Evolutionary conservation across 1,140 invertebrate species (phyloP).

Genomic region (Panonychus citri): DNA sequence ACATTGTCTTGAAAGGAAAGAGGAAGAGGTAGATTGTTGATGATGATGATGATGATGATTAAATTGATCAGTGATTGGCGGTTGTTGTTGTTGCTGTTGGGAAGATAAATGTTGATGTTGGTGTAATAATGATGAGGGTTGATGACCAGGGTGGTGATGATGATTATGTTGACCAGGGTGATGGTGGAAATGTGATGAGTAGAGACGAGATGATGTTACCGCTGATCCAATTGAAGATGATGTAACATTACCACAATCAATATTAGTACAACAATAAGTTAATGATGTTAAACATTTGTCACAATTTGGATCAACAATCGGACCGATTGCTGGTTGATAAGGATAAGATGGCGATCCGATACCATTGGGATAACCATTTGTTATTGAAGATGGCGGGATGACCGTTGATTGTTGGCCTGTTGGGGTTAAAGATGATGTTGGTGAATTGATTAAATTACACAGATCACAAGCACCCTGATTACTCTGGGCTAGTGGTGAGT

Average conservation of each 20-base stretch:
- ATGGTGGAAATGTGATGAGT: not conserved
- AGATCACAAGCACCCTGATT: not conserved
- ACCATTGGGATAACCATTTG: no score
- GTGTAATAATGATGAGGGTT: not conserved
- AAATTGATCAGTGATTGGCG: not conserved
- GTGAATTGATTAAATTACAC: not conserved
- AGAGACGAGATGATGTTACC: not conserved
- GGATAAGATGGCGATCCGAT: no score
- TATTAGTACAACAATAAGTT: not conserved
- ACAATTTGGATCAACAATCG: not conserved
- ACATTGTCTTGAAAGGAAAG: no score
- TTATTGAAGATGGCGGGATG: not conserved
- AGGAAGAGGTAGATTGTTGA: no score
- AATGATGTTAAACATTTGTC: not conserved
- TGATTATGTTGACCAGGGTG: not conserved
- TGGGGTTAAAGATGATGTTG: not conserved
- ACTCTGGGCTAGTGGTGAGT: not conserved
- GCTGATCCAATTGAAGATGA: not conserved
- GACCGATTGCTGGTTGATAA: not conserved
- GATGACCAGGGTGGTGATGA: not conserved
- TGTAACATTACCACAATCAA: not conserved
- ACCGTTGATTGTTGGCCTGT: not conserved
- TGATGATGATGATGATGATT: not conserved
- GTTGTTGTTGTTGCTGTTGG: not conserved
- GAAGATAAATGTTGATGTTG: not conserved